phyloP scores from a whole-genome alignment of 2,888 invertebrate species.

The Steinernema carpocapsae region DNA sequence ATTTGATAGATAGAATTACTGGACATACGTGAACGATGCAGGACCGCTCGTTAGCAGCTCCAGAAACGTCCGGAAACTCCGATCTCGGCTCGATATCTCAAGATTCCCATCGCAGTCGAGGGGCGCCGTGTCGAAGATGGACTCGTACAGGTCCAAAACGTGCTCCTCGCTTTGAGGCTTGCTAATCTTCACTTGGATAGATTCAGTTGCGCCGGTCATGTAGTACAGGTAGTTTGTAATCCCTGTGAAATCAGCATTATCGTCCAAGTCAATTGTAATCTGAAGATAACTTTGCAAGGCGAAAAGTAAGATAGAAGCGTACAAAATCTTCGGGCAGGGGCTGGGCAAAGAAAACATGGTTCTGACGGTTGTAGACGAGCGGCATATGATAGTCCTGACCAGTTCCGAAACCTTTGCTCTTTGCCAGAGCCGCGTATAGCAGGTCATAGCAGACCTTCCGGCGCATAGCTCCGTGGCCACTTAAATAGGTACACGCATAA shows the following conservation, averaged over 20 bases:
- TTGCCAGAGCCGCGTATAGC: not conserved
- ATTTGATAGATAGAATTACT: not conserved
- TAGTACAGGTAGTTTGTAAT: not conserved
- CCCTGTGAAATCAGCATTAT: not conserved
- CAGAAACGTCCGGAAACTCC: constrained; percentile 42
- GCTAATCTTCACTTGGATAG: not conserved
- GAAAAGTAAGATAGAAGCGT: not conserved
- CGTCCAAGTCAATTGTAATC: not conserved
- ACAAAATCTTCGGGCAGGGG: constrained; percentile 11
- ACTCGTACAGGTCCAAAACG: not conserved
- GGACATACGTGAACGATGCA: constrained; percentile 21
- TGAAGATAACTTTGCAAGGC: not conserved
- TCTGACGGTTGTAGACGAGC: constrained; percentile 24
- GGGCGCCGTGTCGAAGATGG: not conserved
- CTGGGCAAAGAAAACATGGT: not conserved
- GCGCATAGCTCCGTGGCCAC: constrained; percentile 20
- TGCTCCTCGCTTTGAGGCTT: not conserved
- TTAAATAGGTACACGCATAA: not conserved
- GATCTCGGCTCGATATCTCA: constrained; percentile 31
- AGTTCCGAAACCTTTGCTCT: constrained; percentile 9
- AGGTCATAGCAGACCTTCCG: not conserved
- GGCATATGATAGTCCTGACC: not conserved
- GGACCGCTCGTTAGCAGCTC: constrained; percentile 46
- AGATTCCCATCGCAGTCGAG: not conserved
- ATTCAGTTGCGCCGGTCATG: not conserved